Percentiles rank a stretch among this genome's conserved stretches.
phyloP scores from a whole-genome alignment of 1,140 invertebrate genomes.

The Rhagoletis zephyria region DNA sequence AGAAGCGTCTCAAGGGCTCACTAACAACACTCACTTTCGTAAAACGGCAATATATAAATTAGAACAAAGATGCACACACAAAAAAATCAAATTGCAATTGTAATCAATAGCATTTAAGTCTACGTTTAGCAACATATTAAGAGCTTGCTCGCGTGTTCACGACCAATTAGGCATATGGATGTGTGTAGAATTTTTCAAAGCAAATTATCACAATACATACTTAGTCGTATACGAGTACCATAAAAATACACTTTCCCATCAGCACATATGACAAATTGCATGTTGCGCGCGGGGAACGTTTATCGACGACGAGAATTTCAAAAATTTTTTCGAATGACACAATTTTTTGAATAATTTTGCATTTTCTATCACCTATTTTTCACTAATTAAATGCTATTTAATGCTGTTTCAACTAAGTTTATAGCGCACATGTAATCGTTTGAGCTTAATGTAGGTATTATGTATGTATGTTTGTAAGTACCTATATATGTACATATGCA shows the following conservation, averaged over 20 bases:
- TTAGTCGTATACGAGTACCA: neutral
- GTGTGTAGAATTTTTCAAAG: neutral
- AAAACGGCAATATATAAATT: too few species aligned
- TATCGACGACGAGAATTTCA: neutral
- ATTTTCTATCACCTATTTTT: constrained; percentile 17
- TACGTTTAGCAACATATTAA: neutral
- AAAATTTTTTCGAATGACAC: constrained; percentile 14
- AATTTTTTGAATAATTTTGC: constrained; percentile 35
- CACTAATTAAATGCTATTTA: neutral
- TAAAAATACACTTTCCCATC: neutral
- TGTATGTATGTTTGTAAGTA: neutral
- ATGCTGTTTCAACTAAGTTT: neutral
- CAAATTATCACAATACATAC: neutral
- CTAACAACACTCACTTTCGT: neutral
- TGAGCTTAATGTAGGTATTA: neutral
- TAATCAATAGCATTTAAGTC: neutral
- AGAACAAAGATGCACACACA: too few species aligned
- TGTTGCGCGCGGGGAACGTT: neutral
- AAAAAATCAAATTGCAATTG: too few species aligned
- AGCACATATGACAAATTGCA: neutral
- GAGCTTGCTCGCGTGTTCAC: neutral
- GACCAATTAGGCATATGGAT: neutral
- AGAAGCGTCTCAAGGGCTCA: neutral
- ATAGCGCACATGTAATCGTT: neutral
- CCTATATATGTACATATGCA: too few species aligned